Percentiles rank a stretch among this genome's conserved stretches.
Conservation (phyloP, 1,140 invertebrate species). For the Heliconius congener region DNA sequence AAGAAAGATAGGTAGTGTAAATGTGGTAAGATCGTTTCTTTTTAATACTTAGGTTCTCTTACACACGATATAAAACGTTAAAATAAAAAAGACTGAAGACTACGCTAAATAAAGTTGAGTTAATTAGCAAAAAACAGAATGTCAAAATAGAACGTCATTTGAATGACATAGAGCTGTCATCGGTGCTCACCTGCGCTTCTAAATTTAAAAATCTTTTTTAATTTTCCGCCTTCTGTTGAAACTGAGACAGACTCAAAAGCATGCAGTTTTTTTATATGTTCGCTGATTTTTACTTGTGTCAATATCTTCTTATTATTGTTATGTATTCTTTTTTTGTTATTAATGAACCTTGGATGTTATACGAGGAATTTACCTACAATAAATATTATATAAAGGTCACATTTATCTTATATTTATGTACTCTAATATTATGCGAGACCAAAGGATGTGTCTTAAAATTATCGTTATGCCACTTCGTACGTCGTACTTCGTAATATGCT, state of each 20-base stretch:
- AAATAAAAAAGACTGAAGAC: not conserved
- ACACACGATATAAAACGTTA: not conserved
- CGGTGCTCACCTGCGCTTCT: conserved; percentile 75
- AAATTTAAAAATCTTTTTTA: conserved; percentile 78
- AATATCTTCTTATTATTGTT: not conserved
- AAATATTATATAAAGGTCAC: too few species aligned
- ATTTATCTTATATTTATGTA: too few species aligned
- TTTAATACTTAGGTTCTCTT: too few species aligned
- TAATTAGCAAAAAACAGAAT: conserved; percentile 57
- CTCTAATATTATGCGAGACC: too few species aligned
- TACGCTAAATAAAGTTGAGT: not conserved
- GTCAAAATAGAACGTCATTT: conserved; percentile 49
- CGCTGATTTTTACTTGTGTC: not conserved
- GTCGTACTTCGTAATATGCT: not conserved
- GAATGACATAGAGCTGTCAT: conserved; percentile 58
- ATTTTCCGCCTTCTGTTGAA: conserved; percentile 75
- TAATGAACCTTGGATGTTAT: too few species aligned
- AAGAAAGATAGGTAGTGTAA: too few species aligned
- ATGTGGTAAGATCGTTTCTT: not conserved
- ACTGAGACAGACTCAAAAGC: conserved; percentile 55
- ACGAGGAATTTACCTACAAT: too few species aligned
- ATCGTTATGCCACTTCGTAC: not conserved
- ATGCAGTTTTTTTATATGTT: not conserved
- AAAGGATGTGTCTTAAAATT: too few species aligned
- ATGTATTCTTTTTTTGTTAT: too few species aligned